phyloP scores from a whole-genome alignment of 2,113 vertebrate species.

The Megaceryle maxima region DNA sequence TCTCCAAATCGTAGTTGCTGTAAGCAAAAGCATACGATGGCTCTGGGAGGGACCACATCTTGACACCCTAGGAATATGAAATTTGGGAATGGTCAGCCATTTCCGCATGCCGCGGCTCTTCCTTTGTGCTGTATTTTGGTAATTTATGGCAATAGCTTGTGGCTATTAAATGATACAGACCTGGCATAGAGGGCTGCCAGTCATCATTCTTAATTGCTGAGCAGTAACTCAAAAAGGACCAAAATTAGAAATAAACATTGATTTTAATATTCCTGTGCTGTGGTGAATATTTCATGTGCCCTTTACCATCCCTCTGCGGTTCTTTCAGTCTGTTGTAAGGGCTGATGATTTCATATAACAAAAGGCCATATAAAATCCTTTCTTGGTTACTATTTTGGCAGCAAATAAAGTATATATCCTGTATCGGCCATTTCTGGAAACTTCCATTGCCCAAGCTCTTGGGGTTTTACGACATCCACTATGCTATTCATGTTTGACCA shows the following conservation, averaged over 20 bases:
- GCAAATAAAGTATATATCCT: background rate
- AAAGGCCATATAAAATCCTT: background rate
- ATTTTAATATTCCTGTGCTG: background rate
- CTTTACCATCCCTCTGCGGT: background rate
- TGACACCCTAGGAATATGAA: background rate
- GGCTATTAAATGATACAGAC: background rate
- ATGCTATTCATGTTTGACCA: background rate
- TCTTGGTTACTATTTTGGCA: background rate
- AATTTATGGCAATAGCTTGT: background rate
- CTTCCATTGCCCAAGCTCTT: rapidly evolving
- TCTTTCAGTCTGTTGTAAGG: background rate
- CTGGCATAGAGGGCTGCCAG: background rate
- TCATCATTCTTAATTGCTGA: background rate
- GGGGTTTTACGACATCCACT: background rate
- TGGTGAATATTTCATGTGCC: background rate
- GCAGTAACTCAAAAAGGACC: background rate
- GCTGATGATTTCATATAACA: background rate
- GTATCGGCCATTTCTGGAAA: background rate
- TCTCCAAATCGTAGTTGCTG: background rate
- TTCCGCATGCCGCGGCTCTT: background rate
- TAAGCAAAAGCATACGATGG: background rate
- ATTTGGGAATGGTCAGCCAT: background rate
- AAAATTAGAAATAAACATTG: background rate
- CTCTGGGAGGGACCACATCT: background rate
- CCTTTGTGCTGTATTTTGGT: background rate